Percentiles rank a stretch among this genome's conserved stretches.
Conservation (phyloP, 2,888 invertebrate genomes). For the Eilema depressum region DNA sequence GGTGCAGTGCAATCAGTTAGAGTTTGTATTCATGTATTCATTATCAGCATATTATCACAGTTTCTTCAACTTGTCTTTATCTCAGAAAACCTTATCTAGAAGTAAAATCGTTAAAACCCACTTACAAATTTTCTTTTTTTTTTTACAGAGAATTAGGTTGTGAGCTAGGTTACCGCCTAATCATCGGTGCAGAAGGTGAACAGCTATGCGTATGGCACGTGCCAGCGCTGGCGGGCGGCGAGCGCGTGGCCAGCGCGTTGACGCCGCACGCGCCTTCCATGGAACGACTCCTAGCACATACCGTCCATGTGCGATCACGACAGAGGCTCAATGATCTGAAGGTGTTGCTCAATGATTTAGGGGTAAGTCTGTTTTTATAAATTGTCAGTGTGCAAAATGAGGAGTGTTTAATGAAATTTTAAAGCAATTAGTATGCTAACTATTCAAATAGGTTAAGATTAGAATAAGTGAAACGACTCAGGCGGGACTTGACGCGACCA, state of each 20-base stretch:
- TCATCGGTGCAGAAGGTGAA: constrained; percentile 93
- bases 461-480: too few species aligned
- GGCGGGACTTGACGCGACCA: too few species aligned
- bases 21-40: neutral
- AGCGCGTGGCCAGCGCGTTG: constrained; percentile 90
- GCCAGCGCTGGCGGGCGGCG: constrained; percentile 86
- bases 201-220: constrained; percentile 87
- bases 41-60: too few species aligned
- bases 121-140: neutral
- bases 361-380: constrained; percentile 61
- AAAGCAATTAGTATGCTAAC: too few species aligned
- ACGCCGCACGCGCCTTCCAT: constrained; percentile 97
- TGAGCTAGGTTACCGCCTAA: constrained; percentile 95
- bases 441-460: too few species aligned
- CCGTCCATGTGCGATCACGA: constrained; percentile 96
- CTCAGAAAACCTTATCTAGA: too few species aligned
- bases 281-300: constrained; percentile 97
- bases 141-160: constrained; percentile 91
- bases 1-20: too few species aligned
- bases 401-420: too few species aligned
- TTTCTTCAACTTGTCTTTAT: too few species aligned
- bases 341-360: constrained; percentile 90
- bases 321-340: constrained; percentile 94
- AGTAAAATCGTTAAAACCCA: rapidly evolving
- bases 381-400: neutral